These are phyloP conservation scores for Exaiptasia diaphana DNA, from an alignment of 64 coral and sea anemone species.

Conservation along the genomic window DNA sequence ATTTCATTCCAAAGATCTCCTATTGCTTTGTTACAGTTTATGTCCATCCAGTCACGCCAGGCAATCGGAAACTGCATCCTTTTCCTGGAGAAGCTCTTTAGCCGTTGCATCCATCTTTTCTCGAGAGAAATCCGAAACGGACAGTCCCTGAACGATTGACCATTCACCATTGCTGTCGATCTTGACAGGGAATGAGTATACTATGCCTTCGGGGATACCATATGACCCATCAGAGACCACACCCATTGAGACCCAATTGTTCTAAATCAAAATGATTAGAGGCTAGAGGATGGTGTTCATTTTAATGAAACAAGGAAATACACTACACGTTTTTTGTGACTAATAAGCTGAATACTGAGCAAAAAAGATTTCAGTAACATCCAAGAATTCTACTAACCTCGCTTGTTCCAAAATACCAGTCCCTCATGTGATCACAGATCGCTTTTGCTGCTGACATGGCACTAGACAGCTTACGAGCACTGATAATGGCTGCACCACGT, in stretches of 20 bases:
- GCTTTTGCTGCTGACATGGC: constrained; percentile 99
- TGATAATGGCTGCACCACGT: constrained; percentile 95
- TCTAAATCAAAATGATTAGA: no score
- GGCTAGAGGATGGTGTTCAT: no score
- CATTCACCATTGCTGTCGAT: constrained; percentile 35
- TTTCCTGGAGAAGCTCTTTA: constrained; percentile 75
- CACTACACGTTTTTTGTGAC: no score
- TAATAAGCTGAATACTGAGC: no score
- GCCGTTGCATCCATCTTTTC: constrained; percentile 90
- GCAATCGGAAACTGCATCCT: constrained; percentile 19
- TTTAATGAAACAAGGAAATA: no score
- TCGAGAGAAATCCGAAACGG: constrained; percentile 82
- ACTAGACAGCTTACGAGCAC: constrained; percentile 88
- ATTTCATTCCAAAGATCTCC: no score
- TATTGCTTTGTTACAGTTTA: no score
- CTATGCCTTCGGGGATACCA: constrained; percentile 85
- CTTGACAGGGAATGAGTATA: constrained; percentile 80
- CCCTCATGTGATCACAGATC: constrained; percentile 86
- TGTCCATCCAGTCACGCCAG: constrained; percentile 9
- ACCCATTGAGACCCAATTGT: constrained; percentile 88
- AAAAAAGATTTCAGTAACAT: no score
- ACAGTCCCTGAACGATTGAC: constrained; percentile 62
- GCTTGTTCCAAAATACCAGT: constrained; percentile 91
- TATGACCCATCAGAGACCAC: constrained; percentile 86
- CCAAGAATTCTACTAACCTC: constrained; percentile 61